Evolutionary conservation across 2,113 vertebrate species (phyloP).

Genomic region (Pteruthius melanotis): DNA sequence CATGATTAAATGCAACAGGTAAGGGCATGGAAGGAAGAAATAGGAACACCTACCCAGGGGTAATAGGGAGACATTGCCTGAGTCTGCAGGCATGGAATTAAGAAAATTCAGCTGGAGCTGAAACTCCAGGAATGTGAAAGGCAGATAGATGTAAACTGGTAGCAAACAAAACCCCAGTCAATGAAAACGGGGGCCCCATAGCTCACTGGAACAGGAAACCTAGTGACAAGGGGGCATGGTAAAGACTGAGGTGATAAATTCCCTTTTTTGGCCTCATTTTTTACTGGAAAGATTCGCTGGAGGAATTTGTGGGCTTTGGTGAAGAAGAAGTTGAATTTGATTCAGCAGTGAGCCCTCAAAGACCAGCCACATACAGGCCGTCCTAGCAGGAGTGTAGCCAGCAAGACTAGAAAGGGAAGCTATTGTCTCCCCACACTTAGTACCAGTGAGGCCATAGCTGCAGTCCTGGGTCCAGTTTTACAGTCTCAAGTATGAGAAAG

Average conservation of each 20-base stretch:
- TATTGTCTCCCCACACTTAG: background rate
- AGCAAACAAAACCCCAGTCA: background rate
- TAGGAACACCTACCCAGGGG: background rate
- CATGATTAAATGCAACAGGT: background rate
- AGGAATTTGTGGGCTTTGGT: background rate
- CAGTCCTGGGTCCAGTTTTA: background rate
- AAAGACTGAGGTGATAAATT: background rate
- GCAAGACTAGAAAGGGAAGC: background rate
- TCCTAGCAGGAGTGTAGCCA: background rate
- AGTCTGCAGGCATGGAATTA: background rate
- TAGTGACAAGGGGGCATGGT: background rate
- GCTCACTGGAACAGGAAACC: background rate
- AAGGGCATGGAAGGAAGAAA: background rate
- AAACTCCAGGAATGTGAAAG: background rate
- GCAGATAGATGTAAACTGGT: background rate
- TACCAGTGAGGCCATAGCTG: background rate
- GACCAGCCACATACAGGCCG: background rate
- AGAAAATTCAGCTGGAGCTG: background rate
- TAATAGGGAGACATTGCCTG: background rate
- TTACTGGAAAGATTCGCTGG: background rate
- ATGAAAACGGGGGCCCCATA: rapidly evolving
- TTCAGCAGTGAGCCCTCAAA: background rate
- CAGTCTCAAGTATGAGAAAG: background rate
- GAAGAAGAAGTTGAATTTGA: background rate
- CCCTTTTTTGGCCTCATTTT: background rate